phyloP scores from a whole-genome alignment of 2,888 invertebrate species.

The Neoscelio sp. region DNA sequence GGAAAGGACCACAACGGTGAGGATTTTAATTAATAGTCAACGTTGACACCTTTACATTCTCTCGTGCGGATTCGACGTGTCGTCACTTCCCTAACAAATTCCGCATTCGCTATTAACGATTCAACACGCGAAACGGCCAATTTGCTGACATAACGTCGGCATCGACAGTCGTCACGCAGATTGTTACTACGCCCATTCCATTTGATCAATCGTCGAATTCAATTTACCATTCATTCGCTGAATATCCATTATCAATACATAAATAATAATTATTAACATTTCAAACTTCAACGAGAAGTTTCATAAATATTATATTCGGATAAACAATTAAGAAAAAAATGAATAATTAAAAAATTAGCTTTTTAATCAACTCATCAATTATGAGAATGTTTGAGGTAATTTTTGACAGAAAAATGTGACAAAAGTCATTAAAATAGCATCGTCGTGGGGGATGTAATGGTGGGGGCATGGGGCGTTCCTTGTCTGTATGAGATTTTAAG shows the following conservation, averaged over 20 bases:
- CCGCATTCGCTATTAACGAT: conserved; percentile 68
- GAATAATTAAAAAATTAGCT: not conserved
- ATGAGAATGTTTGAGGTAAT: conserved; percentile 1
- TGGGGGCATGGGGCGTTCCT: too few species aligned
- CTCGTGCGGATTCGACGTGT: conserved; percentile 64
- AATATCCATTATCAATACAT: too few species aligned
- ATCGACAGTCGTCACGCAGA: conserved; percentile 61
- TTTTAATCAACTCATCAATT: not conserved
- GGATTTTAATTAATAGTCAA: conserved; percentile 68
- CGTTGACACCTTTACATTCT: conserved; percentile 69
- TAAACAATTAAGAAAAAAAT: too few species aligned
- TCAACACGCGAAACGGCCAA: conserved; percentile 66
- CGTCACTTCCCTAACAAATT: conserved; percentile 68
- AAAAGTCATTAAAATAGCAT: conserved; percentile 10
- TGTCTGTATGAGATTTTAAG: conserved; percentile 58
- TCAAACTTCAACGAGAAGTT: too few species aligned
- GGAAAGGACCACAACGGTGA: conserved; percentile 24
- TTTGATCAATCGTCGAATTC: conserved; percentile 48
- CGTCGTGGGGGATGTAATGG: conserved; percentile 2
- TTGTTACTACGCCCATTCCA: conserved; percentile 39
- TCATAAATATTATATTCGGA: too few species aligned
- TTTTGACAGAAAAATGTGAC: conserved; percentile 20
- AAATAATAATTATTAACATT: too few species aligned
- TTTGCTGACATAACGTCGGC: conserved; percentile 64
- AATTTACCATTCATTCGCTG: conserved; percentile 28